Conservation (phyloP, 2,888 invertebrate species). For the Hydraecia micacea region DNA sequence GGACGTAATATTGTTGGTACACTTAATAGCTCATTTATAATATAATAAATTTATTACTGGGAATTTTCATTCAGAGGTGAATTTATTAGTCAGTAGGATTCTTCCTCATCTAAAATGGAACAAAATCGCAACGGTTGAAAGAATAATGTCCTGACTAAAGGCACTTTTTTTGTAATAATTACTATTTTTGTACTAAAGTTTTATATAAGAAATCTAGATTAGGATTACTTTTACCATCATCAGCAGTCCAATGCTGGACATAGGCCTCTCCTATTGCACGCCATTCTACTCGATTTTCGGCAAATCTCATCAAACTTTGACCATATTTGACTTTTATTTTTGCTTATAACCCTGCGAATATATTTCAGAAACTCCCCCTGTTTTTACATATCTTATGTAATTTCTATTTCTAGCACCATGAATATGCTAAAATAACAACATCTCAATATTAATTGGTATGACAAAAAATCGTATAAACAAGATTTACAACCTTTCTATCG, state of each 20-base stretch:
- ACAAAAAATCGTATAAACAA: not conserved
- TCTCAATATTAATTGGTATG: conserved; percentile 29
- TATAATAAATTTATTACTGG: not conserved
- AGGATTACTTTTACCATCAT: not conserved
- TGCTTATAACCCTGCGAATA: not conserved
- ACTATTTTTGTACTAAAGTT: not conserved
- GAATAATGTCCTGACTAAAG: not conserved
- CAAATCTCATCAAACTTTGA: not conserved
- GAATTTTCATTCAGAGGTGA: not conserved
- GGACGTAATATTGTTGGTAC: not conserved
- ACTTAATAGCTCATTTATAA: not conserved
- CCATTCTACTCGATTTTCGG: not conserved
- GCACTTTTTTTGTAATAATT: not conserved
- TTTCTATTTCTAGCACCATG: conserved; percentile 1
- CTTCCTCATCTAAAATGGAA: not conserved
- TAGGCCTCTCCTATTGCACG: not conserved
- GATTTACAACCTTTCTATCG: conserved; percentile 16
- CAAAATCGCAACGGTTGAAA: not conserved
- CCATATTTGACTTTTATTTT: not conserved
- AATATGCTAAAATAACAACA: conserved; percentile 23
- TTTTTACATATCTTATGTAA: not conserved
- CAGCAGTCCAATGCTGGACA: not conserved
- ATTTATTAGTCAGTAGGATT: not conserved
- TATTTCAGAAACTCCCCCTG: not conserved
- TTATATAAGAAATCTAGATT: not conserved